These are phyloP conservation scores for Clunio marinus DNA, from an alignment of 2,888 invertebrate species.

Conservation along the genomic window DNA sequence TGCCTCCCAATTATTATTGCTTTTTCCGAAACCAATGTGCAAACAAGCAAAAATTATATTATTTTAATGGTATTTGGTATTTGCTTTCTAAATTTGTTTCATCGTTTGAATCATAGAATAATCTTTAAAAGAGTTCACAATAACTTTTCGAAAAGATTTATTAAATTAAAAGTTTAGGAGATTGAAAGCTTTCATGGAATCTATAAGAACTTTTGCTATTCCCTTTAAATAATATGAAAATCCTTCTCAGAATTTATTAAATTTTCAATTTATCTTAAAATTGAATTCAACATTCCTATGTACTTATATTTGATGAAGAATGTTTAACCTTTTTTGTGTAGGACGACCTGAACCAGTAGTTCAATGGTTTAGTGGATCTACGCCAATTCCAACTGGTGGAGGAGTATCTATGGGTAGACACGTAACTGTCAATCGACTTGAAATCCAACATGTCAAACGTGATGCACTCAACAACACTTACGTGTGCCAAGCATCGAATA, in stretches of 20 bases:
- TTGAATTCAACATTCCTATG: too few species aligned
- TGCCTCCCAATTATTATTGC: conserved; percentile 31
- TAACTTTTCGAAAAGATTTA: background rate
- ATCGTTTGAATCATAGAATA: background rate
- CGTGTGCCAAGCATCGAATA: conserved; percentile 83
- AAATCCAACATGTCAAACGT: conserved; percentile 67
- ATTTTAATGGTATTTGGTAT: conserved; percentile 36
- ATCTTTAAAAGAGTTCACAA: too few species aligned
- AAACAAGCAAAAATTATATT: conserved; percentile 39
- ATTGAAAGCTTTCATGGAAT: background rate
- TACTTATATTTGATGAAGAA: background rate
- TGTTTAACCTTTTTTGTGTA: conserved; percentile 47
- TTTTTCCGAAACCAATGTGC: conserved; percentile 22
- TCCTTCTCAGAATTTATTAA: too few species aligned
- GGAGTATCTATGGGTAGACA: conserved; percentile 66
- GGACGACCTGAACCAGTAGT: conserved; percentile 81
- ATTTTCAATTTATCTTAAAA: background rate
- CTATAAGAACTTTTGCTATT: too few species aligned
- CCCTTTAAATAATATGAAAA: too few species aligned
- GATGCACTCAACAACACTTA: conserved; percentile 79
- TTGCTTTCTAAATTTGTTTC: conserved; percentile 24
- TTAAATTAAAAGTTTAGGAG: too few species aligned
- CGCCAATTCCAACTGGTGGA: conserved; percentile 65
- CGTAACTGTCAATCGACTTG: conserved; percentile 74
- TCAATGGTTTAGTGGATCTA: conserved; percentile 76